Evolutionary conservation across 2,888 invertebrate genomes (phyloP), one percentile per base, ranked within the genome.

Genomic region (Leptodirus hochenwartii): DNA sequence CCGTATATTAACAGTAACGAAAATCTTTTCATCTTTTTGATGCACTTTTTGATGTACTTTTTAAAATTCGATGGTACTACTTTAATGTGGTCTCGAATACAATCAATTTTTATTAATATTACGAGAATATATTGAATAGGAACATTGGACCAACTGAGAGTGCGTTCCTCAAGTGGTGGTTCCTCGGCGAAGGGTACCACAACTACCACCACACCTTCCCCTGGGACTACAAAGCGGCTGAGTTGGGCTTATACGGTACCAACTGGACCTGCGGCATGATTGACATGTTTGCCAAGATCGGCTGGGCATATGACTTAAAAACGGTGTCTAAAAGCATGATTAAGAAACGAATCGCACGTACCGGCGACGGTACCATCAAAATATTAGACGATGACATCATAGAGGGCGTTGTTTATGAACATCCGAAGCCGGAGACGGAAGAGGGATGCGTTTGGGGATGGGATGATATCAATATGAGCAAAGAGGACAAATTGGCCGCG

Each of bases 181-280:
- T 75, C 0, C 51, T 76, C 29, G 80, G 79, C 1, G 79, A 80
- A 50, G 84, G 84, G 1, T 85, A 76, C 71, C 84, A 85, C 54
- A 84, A 85, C 53, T 85, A 81, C 53, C 85, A 85, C 47, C 85
- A 85, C 56, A 62, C 66, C 0, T 84, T 82, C 61, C 82, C 84
- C 5, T 79, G 77, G 70, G 82, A 84, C 47, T 84, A 84, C 62
- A 73, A 78, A 47, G 75, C 82, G 2, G 71, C 79, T 10, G 84
- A 84, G 49, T 58, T 73, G 10, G 74, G 75, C 1, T 54, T 61
- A 30, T 31, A 37, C 22, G 9, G n/a, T 4, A 25, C 31, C 3
- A 90, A 90, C 49, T 48, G 76, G 1, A 82, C 85, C 1, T 84
- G 85, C 0, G 62, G 60, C 1, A 77, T 87, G 42, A 84, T 90